Conservation (phyloP, 2,113 vertebrate species). For the Willisornis vidua region DNA sequence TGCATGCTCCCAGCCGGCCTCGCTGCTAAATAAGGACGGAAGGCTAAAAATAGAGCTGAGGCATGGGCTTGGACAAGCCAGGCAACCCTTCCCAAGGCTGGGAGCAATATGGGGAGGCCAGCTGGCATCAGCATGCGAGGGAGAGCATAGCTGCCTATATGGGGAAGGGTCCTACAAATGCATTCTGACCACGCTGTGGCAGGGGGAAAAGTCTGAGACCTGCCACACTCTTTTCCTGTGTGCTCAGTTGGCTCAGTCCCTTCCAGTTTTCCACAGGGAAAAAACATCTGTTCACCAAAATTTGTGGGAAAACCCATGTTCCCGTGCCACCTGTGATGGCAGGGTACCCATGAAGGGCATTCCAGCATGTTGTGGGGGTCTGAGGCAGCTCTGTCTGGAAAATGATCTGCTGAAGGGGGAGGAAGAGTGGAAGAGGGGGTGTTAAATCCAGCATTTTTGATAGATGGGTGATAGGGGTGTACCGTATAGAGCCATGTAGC, state of each 20-base stretch:
- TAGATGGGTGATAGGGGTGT: background rate
- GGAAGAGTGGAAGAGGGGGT: background rate
- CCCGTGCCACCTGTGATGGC: rapidly evolving
- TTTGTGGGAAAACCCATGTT: rapidly evolving
- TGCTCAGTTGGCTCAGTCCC: background rate
- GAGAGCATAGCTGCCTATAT: background rate
- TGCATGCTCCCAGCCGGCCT: background rate
- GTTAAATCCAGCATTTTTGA: background rate
- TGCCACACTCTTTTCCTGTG: background rate
- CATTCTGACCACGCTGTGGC: rapidly evolving
- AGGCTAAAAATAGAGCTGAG: constrained; percentile 65
- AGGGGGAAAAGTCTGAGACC: background rate
- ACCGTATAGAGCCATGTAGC: background rate
- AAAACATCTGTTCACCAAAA: background rate
- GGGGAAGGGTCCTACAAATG: background rate
- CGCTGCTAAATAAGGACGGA: constrained; percentile 68
- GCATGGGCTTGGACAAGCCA: background rate
- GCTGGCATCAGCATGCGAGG: rapidly evolving
- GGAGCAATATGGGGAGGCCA: background rate
- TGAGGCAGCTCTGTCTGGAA: background rate
- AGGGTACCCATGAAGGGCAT: too few relatives aligned
- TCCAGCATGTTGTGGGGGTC: rapidly evolving
- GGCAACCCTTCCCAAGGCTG: background rate
- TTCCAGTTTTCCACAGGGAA: background rate
- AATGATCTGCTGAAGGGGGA: background rate